Evolutionary conservation across 2,888 invertebrate species (phyloP), one percentile per base, ranked within the genome.

Genomic region (Drosophila nr. perissopoda): DNA sequence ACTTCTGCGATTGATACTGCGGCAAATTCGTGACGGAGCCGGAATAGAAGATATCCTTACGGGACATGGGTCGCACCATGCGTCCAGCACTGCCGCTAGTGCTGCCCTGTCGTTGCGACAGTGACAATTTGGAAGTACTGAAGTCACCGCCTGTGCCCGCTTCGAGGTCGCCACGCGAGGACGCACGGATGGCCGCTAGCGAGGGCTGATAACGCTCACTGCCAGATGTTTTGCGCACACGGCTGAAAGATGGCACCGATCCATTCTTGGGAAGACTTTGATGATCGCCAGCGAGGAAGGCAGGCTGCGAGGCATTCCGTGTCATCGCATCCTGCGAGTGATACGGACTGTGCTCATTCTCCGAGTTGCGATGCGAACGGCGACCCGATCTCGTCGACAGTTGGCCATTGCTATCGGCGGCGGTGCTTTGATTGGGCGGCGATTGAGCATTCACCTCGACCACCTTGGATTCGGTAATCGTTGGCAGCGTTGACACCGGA

Each of bases 21-120:
- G 97, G 98, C 86, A 99, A 94, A 94, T 99, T 97, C 73, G 96
- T 95, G 31, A 99, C 97, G 54, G 98, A 98, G 36, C 99, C 99
- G 4, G 98, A 98, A 94, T 99, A 99, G 94, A 99, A 99, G 91
- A 99, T 99, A 93, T 99, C 99, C 92, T 98, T 98, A 62, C 98
- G 95, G 10, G 98, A 98, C 94, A 99, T 94, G 4, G 99, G 99
- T 25, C 98, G 95, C 21, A 97, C 96, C 94, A 97, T 97, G 69
- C 95, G 94, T 54, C 92, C 91, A n/a, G 40, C 80, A 21, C 89
- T 86, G 70, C 91, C 84, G 53, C 88, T 87, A 33, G 68, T 56
- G 57, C 87, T 82, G 52, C 92, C 93, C 25, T 89, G 90, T 2
- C 93, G 91, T 60, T 92, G 91, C 0, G 96, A 93, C 0, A 95